Base-by-base conservation (phyloP, 2,113 vertebrate genomes). In the Xenotilapia longispinis region DNA sequence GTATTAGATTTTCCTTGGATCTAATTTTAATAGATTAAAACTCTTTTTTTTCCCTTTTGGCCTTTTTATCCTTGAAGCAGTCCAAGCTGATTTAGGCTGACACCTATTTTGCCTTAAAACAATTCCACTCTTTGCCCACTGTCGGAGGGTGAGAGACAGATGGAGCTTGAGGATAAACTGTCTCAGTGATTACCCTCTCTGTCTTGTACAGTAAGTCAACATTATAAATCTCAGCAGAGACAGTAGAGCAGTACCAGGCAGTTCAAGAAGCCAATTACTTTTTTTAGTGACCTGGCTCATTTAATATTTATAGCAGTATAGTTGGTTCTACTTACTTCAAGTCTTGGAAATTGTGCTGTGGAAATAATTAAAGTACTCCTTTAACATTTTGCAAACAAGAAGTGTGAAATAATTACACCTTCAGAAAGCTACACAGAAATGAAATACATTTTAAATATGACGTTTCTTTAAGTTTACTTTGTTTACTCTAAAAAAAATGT, bases 201-300 rank as follows among this genome's bases (percentile, higher is more conserved):
- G 88, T 94, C 93, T 92, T 89, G 84, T 94, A 92, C 93, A 91
- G 89, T 93, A 90, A 93, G 91, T 93, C 93, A 95, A 95, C 95
- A 95, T 91, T 94, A 92, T 94, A 94, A 90, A 95, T 95, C 92
- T 95, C 73, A 38, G 82, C 47, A 4, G 86, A 93, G 86, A 93
- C 87, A 90, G 85, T 80, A 82, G 83, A 80, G 88, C 85, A 87
- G 82, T 90, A 93, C 90, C 90, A 80, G 93, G 89, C 89, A 93
- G 89, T 87, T 93, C 91, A 92, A 90, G 94, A 95, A 94, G 93
- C 88, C 92, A 94, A 94, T 95, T 95, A 95, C 93, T 94, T 92
- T 87, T 87, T 84, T 86, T 87, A 94, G 89, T 94, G 91, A 91
- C 89, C 90, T 90, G 87, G 80, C 89, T 94, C 89, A 92, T 96